Percentiles rank a stretch among this genome's conserved stretches.
phyloP scores from a whole-genome alignment of 2,797 vertebrate species.

The Oreochromis mossambicus region DNA sequence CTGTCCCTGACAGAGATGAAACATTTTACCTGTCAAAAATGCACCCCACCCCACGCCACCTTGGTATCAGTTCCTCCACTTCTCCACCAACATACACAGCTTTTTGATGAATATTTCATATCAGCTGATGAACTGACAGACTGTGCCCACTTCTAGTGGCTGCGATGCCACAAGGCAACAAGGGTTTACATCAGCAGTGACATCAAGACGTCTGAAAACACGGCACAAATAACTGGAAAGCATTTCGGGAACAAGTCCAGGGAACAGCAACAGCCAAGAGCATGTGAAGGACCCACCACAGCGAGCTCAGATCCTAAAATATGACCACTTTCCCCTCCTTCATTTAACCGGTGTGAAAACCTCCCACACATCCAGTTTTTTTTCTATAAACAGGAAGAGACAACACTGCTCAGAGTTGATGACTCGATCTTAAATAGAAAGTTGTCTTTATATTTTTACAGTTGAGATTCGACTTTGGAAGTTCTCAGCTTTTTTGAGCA shows the following conservation, averaged over 20 bases:
- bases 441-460: background rate
- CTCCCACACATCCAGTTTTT: background rate
- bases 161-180: background rate
- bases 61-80: background rate
- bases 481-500: background rate
- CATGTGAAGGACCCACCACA: constrained; percentile 10
- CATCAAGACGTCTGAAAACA: constrained; percentile 4
- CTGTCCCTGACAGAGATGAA: background rate
- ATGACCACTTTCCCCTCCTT: background rate
- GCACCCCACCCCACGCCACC: background rate
- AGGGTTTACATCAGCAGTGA: constrained; percentile 4
- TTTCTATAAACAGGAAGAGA: background rate
- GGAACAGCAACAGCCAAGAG: constrained; percentile 28
- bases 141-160: background rate
- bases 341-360: background rate
- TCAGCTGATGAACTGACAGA: background rate
- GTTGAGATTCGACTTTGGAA: background rate
- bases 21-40: background rate
- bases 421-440: background rate
- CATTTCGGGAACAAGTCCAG: constrained; percentile 14
- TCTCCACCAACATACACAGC: background rate
- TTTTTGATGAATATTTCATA: constrained; percentile 27
- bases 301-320: constrained; percentile 23
- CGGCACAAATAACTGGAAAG: background rate
- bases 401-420: background rate